A percentile compares a stretch with the other conserved stretches of the same genome.
Evolutionary conservation across 2,113 vertebrate species (phyloP).

Genomic region (Chrysemys picta): DNA sequence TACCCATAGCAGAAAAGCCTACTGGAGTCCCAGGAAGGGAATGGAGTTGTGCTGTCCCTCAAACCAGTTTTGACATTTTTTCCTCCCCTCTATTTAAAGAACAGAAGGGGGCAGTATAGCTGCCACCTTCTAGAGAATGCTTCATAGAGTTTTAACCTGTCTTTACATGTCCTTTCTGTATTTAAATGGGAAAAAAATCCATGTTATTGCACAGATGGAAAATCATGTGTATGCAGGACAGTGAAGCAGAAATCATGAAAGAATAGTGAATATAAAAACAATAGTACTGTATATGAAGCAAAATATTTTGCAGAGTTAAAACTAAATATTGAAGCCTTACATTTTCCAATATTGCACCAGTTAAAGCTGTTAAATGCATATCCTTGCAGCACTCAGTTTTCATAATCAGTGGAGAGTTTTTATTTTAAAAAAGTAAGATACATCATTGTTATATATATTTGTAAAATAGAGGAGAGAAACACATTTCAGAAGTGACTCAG

Average conservation of each 20-base stretch:
- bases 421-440: not conserved
- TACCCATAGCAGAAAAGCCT: rapidly evolving
- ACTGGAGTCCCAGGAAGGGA: rapidly evolving
- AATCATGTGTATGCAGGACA: not conserved
- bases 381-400: not conserved
- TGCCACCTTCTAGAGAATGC: not conserved
- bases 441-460: not conserved
- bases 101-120: not conserved
- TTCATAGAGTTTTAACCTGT: not conserved
- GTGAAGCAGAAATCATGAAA: not conserved
- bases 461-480: not conserved
- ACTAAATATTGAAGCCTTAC: not conserved
- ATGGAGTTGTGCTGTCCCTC: rapidly evolving
- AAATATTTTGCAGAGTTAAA: not conserved
- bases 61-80: rapidly evolving
- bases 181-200: not conserved
- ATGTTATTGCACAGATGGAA: rapidly evolving
- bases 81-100: not conserved
- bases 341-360: not conserved
- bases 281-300: not conserved
- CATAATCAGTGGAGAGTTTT: not conserved
- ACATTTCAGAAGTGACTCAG: not conserved
- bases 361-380: not conserved
- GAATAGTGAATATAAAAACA: not conserved
- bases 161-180: not conserved